Conservation (phyloP, 2,888 invertebrate genomes). For the Euzetes globulus region DNA sequence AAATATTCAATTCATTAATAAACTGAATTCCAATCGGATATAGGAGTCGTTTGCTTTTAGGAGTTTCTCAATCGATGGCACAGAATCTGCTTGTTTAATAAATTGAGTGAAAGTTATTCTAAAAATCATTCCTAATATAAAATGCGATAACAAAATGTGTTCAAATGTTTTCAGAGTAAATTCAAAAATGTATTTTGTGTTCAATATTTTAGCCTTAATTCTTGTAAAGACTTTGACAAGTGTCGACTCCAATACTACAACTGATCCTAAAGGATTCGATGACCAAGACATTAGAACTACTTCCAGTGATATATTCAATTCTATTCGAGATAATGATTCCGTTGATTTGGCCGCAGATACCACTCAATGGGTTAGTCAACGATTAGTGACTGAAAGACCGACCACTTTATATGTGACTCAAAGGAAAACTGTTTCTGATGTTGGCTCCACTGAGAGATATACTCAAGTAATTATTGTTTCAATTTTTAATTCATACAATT, state of each 20-base stretch:
- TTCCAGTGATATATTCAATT: neutral
- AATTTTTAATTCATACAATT: neutral
- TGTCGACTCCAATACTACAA: neutral
- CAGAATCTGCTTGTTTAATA: neutral
- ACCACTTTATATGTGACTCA: neutral
- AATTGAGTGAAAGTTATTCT: neutral
- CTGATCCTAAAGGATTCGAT: neutral
- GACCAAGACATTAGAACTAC: neutral
- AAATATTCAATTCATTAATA: conserved; percentile 6
- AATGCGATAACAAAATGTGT: neutral
- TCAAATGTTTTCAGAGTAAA: neutral
- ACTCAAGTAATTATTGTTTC: conserved; percentile 3
- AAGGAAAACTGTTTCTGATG: neutral
- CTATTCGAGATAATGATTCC: neutral
- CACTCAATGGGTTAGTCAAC: neutral
- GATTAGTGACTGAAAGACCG: neutral
- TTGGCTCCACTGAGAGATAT: neutral
- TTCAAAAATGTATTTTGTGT: conserved; percentile 17
- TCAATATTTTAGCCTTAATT: conserved; percentile 11
- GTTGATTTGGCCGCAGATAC: neutral
- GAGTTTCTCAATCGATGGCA: neutral
- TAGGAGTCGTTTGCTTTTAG: conserved; percentile 14
- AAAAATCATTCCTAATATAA: neutral
- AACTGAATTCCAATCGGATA: conserved; percentile 23
- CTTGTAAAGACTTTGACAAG: neutral